A percentile compares a stretch with the other conserved stretches of the same genome.
Evolutionary conservation across 2,888 invertebrate genomes (phyloP).

Genomic region (Tanypteryx hageni): DNA sequence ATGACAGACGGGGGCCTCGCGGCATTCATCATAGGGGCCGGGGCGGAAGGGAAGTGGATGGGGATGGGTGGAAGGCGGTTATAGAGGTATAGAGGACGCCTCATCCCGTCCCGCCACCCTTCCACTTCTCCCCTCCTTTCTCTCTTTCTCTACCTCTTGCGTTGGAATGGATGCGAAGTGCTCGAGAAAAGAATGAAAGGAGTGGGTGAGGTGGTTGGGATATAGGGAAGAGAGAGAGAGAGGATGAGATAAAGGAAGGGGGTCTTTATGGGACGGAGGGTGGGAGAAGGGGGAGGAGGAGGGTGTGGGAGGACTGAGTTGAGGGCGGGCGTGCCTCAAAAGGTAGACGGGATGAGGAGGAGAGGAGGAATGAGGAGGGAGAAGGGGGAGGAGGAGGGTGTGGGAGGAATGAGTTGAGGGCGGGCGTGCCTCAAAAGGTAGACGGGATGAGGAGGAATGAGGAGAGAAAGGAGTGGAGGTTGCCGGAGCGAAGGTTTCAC

Average conservation of each 20-base stretch:
- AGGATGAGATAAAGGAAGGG: not conserved
- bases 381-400: not conserved
- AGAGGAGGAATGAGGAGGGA: too few relatives aligned
- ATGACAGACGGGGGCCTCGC: constrained; percentile 60
- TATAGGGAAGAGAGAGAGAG: not conserved
- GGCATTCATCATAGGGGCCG: constrained; percentile 58
- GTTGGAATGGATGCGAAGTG: not conserved
- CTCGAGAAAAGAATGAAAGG: not conserved
- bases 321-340: not conserved
- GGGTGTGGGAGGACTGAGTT: constrained; percentile 32
- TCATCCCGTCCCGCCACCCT: not conserved
- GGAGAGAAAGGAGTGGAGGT: not conserved
- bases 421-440: not conserved
- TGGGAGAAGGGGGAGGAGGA: not conserved
- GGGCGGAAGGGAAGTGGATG: not conserved
- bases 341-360: not conserved
- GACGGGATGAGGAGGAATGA: too few relatives aligned
- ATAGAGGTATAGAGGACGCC: not conserved
- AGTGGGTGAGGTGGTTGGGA: constrained; percentile 8
- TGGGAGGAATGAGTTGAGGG: constrained; percentile 19
- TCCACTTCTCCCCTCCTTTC: not conserved
- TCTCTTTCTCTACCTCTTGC: not conserved
- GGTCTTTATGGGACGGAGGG: not conserved
- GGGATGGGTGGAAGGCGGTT: constrained; percentile 15
- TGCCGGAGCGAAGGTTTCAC: not conserved